phyloP scores from a whole-genome alignment of 2,797 vertebrate genomes.

The Sebastes itinus region DNA sequence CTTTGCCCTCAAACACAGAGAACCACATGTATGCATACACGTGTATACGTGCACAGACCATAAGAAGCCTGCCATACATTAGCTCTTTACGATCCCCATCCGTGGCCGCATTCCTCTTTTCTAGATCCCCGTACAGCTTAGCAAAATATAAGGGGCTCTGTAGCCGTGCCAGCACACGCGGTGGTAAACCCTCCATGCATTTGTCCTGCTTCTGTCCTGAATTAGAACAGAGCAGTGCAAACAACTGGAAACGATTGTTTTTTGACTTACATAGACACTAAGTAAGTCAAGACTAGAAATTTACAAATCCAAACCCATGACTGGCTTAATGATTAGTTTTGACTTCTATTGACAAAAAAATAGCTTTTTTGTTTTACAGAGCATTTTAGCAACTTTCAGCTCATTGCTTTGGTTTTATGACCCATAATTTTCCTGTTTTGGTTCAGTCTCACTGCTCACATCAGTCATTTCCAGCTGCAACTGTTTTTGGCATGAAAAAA shows the following conservation, averaged over 20 bases:
- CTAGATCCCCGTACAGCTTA: slow-evolving; percentile 39
- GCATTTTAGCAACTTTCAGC: neutral
- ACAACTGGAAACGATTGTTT: slow-evolving; percentile 10
- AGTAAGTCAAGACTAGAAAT: neutral
- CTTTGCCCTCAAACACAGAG: slow-evolving; percentile 1
- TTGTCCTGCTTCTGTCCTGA: slow-evolving; percentile 35
- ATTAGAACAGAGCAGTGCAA: slow-evolving; percentile 34
- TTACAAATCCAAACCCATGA: neutral
- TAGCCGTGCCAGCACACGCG: slow-evolving; percentile 30
- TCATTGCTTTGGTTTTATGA: neutral
- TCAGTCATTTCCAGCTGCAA: neutral
- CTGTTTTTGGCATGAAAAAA: neutral
- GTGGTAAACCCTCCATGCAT: slow-evolving; percentile 21
- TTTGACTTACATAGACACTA: neutral
- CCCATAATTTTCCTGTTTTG: neutral
- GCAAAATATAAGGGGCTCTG: slow-evolving; percentile 31
- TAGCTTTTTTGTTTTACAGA: neutral
- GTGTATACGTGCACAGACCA: slow-evolving; percentile 1
- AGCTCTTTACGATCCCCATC: slow-evolving; percentile 58
- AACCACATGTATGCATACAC: slow-evolving; percentile 7
- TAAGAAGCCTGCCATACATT: slow-evolving; percentile 60
- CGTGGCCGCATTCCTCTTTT: slow-evolving; percentile 58
- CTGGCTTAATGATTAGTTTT: neutral
- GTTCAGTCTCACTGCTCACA: neutral
- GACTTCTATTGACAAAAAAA: neutral